Percentiles rank a stretch among this genome's conserved stretches.
Conservation (phyloP, 1,140 invertebrate genomes). For the Drosophila tristis region DNA sequence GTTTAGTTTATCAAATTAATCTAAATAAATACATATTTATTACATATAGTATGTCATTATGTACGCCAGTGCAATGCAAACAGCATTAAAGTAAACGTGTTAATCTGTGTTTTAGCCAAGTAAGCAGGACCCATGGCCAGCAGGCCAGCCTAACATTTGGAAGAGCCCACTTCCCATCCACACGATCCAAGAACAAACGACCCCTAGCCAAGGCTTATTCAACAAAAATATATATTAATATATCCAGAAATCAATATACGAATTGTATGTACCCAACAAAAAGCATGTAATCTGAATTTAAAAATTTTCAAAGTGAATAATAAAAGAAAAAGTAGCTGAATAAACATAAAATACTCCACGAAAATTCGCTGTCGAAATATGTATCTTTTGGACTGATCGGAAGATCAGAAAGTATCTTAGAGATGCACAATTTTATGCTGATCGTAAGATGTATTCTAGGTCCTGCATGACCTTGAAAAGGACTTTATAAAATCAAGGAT, state of each 20-base stretch:
- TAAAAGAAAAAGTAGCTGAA: conserved; percentile 77
- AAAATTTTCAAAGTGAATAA: conserved; percentile 79
- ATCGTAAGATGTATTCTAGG: no score
- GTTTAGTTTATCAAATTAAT: conserved; percentile 58
- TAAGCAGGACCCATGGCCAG: conserved; percentile 57
- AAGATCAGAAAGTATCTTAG: no score
- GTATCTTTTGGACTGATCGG: no score
- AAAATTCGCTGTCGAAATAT: background rate
- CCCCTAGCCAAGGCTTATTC: conserved; percentile 16
- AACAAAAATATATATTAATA: conserved; percentile 46
- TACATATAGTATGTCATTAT: conserved; percentile 37
- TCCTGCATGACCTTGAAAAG: background rate
- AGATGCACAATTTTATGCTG: no score
- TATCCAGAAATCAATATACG: conserved; percentile 64
- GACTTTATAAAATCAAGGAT: no score
- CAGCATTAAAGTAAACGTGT: conserved; percentile 73
- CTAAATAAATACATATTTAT: conserved; percentile 49
- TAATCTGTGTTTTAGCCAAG: conserved; percentile 82
- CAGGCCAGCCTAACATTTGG: conserved; percentile 10
- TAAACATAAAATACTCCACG: conserved; percentile 38
- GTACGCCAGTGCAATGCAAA: conserved; percentile 57
- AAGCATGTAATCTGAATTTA: conserved; percentile 79
- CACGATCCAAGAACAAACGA: conserved; percentile 23
- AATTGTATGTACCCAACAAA: conserved; percentile 71
- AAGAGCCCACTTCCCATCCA: conserved; percentile 22